Percentiles rank a stretch among this genome's conserved stretches.
These are phyloP conservation scores for Oreonectes daqikongensis DNA, from an alignment of 2,797 vertebrate species.

Conservation along the genomic window DNA sequence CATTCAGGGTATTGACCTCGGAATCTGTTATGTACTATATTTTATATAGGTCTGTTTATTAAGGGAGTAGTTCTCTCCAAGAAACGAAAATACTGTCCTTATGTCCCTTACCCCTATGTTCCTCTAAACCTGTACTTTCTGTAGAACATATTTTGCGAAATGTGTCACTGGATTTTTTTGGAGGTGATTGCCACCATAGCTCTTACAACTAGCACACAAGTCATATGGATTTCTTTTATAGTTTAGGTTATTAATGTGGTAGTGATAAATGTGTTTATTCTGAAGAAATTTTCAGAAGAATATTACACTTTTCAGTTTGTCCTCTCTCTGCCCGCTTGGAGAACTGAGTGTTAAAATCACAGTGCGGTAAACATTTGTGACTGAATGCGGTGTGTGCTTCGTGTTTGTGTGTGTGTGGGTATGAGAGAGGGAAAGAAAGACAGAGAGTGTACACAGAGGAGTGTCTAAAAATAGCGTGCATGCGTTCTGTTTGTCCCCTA, in stretches of 20 bases:
- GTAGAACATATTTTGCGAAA: neutral
- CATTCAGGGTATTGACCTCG: neutral
- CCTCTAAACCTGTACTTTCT: neutral
- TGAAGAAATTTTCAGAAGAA: neutral
- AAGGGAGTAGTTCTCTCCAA: neutral
- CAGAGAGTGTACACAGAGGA: constrained; percentile 23
- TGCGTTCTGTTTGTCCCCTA: constrained; percentile 54
- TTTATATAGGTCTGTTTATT: neutral
- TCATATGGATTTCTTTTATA: no score
- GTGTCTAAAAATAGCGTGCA: constrained; percentile 57
- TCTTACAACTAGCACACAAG: neutral
- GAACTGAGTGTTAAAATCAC: constrained; percentile 39
- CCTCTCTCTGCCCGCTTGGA: constrained; percentile 13
- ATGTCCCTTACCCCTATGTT: neutral
- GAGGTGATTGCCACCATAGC: neutral
- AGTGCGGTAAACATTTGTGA: constrained; percentile 22
- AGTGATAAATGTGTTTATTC: neutral
- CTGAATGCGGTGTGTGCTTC: constrained; percentile 23
- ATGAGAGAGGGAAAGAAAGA: neutral
- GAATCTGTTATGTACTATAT: neutral
- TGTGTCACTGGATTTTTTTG: neutral
- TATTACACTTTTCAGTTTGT: constrained; percentile 36
- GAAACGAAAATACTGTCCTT: neutral
- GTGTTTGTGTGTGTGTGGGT: constrained; percentile 11
- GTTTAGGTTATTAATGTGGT: neutral